Percentiles rank a stretch among this genome's conserved stretches.
These are phyloP conservation scores for Tenodera sinensis DNA, from an alignment of 2,888 invertebrate species.

Conservation along the genomic window DNA sequence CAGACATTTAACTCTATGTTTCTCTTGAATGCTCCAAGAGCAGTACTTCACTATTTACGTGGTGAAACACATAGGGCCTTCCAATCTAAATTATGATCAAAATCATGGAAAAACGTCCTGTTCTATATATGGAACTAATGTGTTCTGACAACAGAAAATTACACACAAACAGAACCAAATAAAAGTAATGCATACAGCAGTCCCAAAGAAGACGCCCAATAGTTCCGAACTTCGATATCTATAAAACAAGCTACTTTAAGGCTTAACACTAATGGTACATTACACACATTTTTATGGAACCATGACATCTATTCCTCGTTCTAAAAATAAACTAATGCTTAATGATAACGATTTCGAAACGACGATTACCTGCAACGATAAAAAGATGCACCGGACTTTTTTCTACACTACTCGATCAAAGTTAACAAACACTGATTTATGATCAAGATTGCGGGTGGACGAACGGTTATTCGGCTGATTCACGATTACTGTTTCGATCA, in stretches of 20 bases:
- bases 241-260: conserved; percentile 17
- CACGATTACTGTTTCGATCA: conserved; percentile 27
- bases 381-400: conserved; percentile 22
- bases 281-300: conserved; percentile 15
- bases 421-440: conserved; percentile 26
- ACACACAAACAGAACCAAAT: background rate
- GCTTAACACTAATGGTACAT: conserved; percentile 12
- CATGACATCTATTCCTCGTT: conserved; percentile 19
- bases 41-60: background rate
- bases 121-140: background rate
- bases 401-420: conserved; percentile 26
- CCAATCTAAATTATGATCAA: background rate
- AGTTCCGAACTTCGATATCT: conserved; percentile 11
- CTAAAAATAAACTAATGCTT: conserved; percentile 30
- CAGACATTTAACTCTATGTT: background rate
- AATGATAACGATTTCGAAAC: conserved; percentile 30
- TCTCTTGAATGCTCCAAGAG: background rate
- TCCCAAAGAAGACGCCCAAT: conserved; percentile 16
- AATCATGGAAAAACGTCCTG: background rate
- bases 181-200: background rate
- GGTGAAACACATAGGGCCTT: background rate
- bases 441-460: conserved; percentile 28
- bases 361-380: conserved; percentile 28
- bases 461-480: conserved; percentile 30
- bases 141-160: background rate